A percentile compares a stretch with the other conserved stretches of the same genome.
Conservation (phyloP, 1,140 invertebrate genomes). For the Atta cephalotes region DNA sequence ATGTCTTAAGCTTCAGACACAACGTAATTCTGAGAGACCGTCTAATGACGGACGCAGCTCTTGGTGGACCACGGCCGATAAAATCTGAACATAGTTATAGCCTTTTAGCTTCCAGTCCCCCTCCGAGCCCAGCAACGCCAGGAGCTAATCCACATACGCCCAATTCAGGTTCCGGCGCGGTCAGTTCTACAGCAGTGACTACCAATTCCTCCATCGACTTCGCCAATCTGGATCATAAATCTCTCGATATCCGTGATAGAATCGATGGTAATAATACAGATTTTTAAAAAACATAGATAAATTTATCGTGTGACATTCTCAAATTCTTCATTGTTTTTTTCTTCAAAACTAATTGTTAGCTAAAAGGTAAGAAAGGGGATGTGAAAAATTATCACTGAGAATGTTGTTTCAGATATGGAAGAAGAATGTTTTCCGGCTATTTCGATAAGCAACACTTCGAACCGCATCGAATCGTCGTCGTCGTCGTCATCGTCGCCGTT, state of each 20-base stretch:
- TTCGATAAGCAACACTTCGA: constrained; percentile 88
- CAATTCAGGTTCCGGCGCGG: constrained; percentile 60
- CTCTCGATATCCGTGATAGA: constrained; percentile 76
- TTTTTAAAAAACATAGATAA: not conserved
- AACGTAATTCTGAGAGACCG: constrained; percentile 94
- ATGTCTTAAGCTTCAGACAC: constrained; percentile 67
- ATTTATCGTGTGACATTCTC: not conserved
- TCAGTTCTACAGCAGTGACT: constrained; percentile 46
- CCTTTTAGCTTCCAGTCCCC: constrained; percentile 87
- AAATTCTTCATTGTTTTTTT: not conserved
- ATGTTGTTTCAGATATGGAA: constrained; percentile 90
- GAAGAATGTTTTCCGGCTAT: constrained; percentile 93
- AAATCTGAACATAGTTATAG: constrained; percentile 95
- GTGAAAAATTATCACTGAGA: not conserved
- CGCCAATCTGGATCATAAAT: constrained; percentile 72
- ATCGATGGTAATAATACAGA: constrained; percentile 77
- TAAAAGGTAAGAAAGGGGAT: not conserved
- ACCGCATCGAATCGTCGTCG: constrained; percentile 79
- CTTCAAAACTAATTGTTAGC: too few species aligned
- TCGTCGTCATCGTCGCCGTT: constrained; percentile 79
- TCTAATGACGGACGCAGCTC: constrained; percentile 95
- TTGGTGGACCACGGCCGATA: constrained; percentile 91
- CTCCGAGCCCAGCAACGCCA: constrained; percentile 87
- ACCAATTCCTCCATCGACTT: constrained; percentile 71
- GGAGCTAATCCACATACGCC: constrained; percentile 75